Conservation (phyloP, 2,113 vertebrate genomes). For the Zapus hudsonius region DNA sequence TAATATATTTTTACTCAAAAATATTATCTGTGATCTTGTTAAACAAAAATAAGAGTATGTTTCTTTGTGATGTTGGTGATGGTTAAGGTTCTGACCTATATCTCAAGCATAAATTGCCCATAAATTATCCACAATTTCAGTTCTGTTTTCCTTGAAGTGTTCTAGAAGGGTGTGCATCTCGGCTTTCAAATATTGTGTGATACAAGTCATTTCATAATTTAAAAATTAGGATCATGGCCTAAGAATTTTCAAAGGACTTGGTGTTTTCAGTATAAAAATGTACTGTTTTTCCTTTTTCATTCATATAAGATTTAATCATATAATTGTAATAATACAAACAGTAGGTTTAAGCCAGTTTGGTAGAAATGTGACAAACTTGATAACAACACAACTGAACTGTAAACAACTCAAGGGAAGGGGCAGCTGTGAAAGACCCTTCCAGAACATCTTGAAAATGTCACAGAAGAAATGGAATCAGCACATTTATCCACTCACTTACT, state of each 20-base stretch:
- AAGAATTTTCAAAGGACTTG: background rate
- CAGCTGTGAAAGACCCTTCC: background rate
- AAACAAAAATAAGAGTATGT: no score
- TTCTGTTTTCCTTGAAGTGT: background rate
- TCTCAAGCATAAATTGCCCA: background rate
- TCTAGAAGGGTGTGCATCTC: background rate
- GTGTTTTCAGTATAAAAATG: background rate
- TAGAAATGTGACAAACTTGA: background rate
- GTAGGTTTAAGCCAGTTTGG: background rate
- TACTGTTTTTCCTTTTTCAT: background rate
- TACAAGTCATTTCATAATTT: background rate
- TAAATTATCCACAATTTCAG: background rate
- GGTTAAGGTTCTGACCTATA: background rate
- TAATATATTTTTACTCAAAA: background rate
- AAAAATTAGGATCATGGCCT: background rate
- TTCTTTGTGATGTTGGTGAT: background rate
- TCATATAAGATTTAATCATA: constrained; percentile 36
- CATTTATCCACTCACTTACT: no score
- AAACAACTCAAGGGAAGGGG: no score
- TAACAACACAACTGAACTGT: background rate
- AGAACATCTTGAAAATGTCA: no score
- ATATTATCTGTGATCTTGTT: background rate
- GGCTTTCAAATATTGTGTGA: background rate
- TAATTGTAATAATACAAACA: constrained; percentile 17
- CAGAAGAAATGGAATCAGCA: no score